These are phyloP conservation scores for Apteryx mantelli DNA, from an alignment of 2,113 vertebrate species.

Conservation along the genomic window DNA sequence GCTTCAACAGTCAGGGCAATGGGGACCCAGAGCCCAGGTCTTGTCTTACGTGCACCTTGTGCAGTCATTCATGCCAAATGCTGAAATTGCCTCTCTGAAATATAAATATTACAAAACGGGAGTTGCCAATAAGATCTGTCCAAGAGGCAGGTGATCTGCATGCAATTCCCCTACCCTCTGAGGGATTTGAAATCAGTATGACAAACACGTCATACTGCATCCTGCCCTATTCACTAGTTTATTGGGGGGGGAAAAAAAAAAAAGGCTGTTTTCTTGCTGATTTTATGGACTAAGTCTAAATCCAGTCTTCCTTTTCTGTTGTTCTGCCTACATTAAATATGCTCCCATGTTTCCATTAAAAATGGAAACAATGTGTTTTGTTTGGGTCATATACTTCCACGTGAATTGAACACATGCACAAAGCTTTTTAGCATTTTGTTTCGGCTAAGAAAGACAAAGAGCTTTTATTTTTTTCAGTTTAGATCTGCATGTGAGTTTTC, in stretches of 20 bases:
- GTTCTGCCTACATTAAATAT: background rate
- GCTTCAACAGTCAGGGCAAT: background rate
- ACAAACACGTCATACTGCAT: background rate
- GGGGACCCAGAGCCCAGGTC: background rate
- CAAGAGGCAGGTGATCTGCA: background rate
- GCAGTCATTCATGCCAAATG: background rate
- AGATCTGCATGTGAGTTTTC: background rate
- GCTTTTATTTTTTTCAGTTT: no score
- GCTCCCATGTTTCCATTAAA: background rate
- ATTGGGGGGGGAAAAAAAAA: background rate
- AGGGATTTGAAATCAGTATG: background rate
- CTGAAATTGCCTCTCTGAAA: background rate
- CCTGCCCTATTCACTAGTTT: background rate
- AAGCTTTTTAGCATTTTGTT: background rate
- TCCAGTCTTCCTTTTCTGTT: background rate
- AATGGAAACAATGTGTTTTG: background rate
- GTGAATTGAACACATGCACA: background rate
- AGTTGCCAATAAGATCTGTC: background rate
- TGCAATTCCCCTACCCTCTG: background rate
- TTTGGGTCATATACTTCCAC: background rate
- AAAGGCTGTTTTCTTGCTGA: background rate
- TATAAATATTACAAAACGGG: background rate
- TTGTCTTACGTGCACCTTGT: background rate
- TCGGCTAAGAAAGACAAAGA: background rate
- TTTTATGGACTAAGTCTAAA: background rate